These are phyloP conservation scores for Penaeus monodon DNA, from an alignment of 2,888 invertebrate genomes.

Conservation along the genomic window DNA sequence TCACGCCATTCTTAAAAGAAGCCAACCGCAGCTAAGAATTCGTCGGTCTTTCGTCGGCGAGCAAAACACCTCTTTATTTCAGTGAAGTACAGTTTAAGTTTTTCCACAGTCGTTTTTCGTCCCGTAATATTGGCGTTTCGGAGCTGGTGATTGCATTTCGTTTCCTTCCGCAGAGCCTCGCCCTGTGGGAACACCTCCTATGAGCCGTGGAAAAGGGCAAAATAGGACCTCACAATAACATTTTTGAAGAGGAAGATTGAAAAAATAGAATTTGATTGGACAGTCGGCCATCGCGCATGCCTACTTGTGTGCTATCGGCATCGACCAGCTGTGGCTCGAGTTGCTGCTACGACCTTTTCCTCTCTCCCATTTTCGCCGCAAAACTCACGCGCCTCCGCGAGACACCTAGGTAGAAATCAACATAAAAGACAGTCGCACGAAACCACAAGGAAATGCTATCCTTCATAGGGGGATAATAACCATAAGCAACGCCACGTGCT, in stretches of 20 bases:
- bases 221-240: neutral
- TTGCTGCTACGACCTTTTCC: neutral
- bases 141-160: neutral
- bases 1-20: no score
- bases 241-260: neutral
- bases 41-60: no score
- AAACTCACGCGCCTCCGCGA: neutral
- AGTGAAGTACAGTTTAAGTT: no score
- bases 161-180: neutral
- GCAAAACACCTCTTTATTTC: no score
- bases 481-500: neutral
- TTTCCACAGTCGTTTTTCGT: no score
- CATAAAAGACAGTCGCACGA: neutral
- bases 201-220: neutral
- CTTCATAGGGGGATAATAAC: neutral
- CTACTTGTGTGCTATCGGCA: constrained; percentile 9
- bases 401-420: neutral
- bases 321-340: constrained; percentile 22
- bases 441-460: neutral
- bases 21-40: no score
- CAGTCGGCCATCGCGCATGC: constrained; percentile 25
- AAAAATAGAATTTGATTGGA: constrained; percentile 7
- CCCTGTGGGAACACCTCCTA: neutral
- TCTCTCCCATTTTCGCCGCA: neutral
- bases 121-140: neutral